Conservation (phyloP, 2,113 vertebrate genomes). For the Elephantulus edwardii region DNA sequence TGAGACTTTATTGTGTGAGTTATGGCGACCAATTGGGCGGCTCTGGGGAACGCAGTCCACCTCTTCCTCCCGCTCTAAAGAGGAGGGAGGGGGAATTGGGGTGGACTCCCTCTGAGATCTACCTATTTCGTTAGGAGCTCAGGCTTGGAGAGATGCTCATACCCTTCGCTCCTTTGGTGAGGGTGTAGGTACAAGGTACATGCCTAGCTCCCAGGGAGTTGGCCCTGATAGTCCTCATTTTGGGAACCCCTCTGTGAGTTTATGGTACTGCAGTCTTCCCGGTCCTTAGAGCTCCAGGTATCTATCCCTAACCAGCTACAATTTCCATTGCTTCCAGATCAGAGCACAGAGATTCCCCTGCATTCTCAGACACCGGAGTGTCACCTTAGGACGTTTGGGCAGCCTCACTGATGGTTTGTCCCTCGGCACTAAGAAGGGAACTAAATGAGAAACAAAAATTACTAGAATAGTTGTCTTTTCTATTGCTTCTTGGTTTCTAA, state of each 20-base stretch:
- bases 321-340: neutral
- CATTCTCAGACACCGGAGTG: neutral
- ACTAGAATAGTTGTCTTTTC: neutral
- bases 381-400: neutral
- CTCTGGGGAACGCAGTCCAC: slow-evolving; percentile 76
- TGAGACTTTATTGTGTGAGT: slow-evolving; percentile 87
- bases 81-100: neutral
- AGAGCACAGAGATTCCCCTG: neutral
- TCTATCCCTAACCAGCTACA: neutral
- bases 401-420: neutral
- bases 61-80: slow-evolving; percentile 59
- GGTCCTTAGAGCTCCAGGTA: neutral
- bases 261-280: neutral
- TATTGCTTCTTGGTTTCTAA: neutral
- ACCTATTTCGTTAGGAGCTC: slow-evolving; percentile 11
- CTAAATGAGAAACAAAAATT: neutral
- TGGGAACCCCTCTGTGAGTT: neutral
- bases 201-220: neutral
- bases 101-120: slow-evolving; percentile 1
- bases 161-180: neutral
- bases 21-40: slow-evolving; percentile 83
- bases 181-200: neutral
- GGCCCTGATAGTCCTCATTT: neutral
- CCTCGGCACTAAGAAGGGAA: neutral
- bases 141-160: neutral